Evolutionary conservation across 2,113 vertebrate species (phyloP).

Genomic region (Uropsilus gracilis): DNA sequence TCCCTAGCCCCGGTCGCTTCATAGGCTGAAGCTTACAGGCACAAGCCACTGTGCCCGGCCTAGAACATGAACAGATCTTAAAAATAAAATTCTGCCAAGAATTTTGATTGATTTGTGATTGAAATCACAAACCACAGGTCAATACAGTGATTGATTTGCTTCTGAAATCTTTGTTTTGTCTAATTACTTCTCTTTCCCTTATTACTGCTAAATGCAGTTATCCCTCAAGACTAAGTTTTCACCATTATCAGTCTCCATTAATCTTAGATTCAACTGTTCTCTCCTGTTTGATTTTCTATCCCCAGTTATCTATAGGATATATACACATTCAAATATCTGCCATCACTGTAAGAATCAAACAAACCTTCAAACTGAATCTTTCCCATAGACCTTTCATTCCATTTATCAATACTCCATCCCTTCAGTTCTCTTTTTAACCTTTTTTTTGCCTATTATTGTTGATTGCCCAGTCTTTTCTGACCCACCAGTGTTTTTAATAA

Average conservation of each 20-base stretch:
- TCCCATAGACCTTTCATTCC: not conserved
- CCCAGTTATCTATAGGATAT: not conserved
- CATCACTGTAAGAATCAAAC: constrained; percentile 33
- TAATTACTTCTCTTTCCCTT: not conserved
- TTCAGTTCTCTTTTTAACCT: not conserved
- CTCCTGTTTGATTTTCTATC: not conserved
- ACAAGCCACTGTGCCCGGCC: no score
- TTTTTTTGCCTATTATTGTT: not conserved
- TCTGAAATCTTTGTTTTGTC: not conserved
- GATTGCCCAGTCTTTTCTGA: not conserved
- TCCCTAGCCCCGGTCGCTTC: no score
- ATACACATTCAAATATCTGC: not conserved
- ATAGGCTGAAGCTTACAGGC: no score
- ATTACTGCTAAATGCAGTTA: not conserved
- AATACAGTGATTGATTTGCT: not conserved
- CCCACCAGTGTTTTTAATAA: not conserved
- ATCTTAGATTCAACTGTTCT: constrained; percentile 7
- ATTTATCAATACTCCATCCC: not conserved
- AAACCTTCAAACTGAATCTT: not conserved
- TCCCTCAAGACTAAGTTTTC: not conserved
- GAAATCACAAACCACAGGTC: no score
- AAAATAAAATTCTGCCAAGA: not conserved
- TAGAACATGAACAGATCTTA: not conserved
- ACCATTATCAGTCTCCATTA: not conserved
- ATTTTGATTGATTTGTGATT: no score